Evolutionary conservation across 2,113 vertebrate genomes (phyloP).

Genomic region (Jacana jacana): DNA sequence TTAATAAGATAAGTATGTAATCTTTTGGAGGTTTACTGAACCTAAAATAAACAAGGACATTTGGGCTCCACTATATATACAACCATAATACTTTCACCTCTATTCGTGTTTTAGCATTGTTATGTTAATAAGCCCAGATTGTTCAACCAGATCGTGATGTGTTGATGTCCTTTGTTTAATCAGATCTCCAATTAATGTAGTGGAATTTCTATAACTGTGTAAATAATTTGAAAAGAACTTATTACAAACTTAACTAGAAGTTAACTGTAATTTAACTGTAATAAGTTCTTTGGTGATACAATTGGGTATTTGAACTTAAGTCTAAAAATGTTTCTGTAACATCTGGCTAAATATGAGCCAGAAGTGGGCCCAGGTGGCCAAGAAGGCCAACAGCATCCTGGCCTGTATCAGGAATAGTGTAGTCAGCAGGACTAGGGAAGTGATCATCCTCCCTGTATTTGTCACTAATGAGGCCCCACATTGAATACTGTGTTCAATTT

Average conservation of each 20-base stretch:
- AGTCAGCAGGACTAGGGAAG: too few species aligned
- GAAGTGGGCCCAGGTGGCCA: too few species aligned
- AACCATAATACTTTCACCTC: neutral
- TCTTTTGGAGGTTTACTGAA: neutral
- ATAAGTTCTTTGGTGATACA: too few species aligned
- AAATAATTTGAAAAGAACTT: neutral
- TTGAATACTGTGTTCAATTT: too few species aligned
- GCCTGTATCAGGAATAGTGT: too few species aligned
- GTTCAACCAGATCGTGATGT: neutral
- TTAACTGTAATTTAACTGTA: too few species aligned
- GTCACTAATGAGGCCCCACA: too few species aligned
- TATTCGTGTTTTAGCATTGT: neutral
- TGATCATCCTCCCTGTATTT: too few species aligned
- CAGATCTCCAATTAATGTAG: neutral
- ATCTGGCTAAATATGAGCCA: too few species aligned
- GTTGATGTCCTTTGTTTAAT: neutral
- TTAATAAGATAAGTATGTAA: neutral
- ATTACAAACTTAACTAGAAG: neutral
- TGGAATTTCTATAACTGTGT: neutral
- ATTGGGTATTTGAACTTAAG: too few species aligned
- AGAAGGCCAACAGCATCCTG: too few species aligned
- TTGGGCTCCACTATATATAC: neutral
- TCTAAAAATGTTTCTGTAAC: neutral
- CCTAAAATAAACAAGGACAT: neutral
- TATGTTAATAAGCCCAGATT: neutral